Conservation (phyloP, 2,797 vertebrate species). For the Dromococcyx pavoninus region DNA sequence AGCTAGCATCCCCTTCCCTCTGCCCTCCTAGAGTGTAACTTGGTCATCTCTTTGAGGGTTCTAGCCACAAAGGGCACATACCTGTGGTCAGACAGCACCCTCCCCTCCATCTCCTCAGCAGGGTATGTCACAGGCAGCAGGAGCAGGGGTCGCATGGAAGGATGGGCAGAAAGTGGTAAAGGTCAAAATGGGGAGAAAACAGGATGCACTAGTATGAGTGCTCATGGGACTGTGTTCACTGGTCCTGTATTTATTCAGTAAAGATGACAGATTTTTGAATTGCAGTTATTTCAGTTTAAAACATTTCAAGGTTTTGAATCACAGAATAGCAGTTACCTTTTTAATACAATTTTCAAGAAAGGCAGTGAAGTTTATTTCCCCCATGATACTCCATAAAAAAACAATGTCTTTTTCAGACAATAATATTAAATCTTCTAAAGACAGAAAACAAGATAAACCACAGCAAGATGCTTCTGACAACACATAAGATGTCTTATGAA, state of each 20-base stretch:
- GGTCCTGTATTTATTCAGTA: background rate
- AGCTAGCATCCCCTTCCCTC: accelerated
- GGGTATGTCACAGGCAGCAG: accelerated
- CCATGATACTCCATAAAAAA: background rate
- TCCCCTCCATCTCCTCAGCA: background rate
- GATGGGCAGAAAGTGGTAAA: background rate
- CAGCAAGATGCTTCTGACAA: background rate
- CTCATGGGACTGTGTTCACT: background rate
- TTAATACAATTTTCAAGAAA: background rate
- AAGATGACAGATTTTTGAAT: background rate
- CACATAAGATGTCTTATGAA: background rate
- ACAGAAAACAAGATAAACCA: background rate
- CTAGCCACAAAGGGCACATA: background rate
- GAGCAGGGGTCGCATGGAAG: background rate
- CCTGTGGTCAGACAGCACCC: accelerated
- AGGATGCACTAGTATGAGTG: background rate
- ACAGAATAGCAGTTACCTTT: background rate
- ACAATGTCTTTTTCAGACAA: background rate
- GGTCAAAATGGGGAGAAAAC: background rate
- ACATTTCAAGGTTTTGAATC: background rate
- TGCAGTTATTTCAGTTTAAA: background rate
- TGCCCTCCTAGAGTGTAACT: background rate
- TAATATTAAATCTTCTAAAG: background rate
- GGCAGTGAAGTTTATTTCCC: background rate
- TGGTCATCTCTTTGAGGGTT: background rate